Percentiles rank a stretch among this genome's conserved stretches.
Evolutionary conservation across 2,113 vertebrate genomes (phyloP).

Genomic region (Heteronetta atricapilla): DNA sequence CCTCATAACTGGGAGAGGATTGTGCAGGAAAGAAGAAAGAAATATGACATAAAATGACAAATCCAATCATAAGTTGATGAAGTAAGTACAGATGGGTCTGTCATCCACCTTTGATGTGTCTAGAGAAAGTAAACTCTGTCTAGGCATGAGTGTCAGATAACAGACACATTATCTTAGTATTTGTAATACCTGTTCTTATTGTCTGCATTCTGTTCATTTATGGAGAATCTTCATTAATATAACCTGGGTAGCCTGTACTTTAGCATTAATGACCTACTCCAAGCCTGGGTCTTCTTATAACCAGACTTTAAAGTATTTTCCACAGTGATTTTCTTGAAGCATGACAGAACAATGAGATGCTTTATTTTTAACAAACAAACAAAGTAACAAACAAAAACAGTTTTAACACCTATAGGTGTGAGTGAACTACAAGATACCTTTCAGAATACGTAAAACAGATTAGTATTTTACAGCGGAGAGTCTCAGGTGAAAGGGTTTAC

Average conservation of each 20-base stretch:
- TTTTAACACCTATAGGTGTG: background rate
- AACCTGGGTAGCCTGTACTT: background rate
- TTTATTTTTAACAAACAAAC: background rate
- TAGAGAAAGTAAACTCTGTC: background rate
- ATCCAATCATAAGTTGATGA: background rate
- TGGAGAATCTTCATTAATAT: background rate
- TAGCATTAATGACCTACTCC: background rate
- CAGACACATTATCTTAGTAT: background rate
- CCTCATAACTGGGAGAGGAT: background rate
- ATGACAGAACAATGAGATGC: background rate
- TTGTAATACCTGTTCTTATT: background rate
- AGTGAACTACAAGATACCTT: background rate
- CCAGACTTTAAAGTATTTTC: background rate
- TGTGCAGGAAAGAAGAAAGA: background rate
- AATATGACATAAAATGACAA: background rate
- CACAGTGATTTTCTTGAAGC: background rate
- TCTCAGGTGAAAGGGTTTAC: background rate
- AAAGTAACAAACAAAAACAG: rapidly evolving
- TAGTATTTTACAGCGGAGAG: background rate
- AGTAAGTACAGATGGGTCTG: background rate
- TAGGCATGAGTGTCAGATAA: background rate
- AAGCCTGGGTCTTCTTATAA: background rate
- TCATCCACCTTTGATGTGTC: rapidly evolving
- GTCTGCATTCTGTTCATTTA: background rate
- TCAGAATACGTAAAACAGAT: background rate